A percentile compares a stretch with the other conserved stretches of the same genome.
phyloP scores from a whole-genome alignment of 2,888 invertebrate genomes.

The Schizotus pectinicornis region DNA sequence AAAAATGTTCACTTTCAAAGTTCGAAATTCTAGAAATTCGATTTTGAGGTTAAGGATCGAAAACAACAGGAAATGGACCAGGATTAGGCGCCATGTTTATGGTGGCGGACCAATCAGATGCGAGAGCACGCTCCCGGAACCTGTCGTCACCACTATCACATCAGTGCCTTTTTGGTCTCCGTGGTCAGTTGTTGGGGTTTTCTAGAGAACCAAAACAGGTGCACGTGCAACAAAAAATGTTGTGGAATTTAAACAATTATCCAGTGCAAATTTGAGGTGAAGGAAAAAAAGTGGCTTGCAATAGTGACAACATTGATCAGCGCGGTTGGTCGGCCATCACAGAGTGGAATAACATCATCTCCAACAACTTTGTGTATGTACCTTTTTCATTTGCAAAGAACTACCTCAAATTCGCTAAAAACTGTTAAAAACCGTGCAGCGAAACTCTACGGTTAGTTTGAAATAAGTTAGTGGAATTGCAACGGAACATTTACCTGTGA shows the following conservation, averaged over 20 bases:
- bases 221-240: no score
- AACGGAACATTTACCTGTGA: constrained; percentile 41
- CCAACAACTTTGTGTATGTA: constrained; percentile 55
- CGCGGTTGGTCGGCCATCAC: constrained; percentile 77
- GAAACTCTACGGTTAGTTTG: constrained; percentile 39
- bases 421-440: constrained; percentile 27
- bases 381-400: constrained; percentile 51
- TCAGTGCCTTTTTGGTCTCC: no score
- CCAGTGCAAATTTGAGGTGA: neutral
- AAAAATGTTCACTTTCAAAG: no score
- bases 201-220: no score
- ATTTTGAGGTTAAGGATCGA: neutral
- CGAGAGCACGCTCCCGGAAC: no score
- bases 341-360: constrained; percentile 70
- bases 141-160: no score
- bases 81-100: neutral
- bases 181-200: no score
- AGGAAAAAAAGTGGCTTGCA: neutral
- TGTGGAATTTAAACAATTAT: no score
- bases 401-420: constrained; percentile 47
- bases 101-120: no score
- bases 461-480: constrained; percentile 39
- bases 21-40: no score
- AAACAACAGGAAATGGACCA: neutral
- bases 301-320: constrained; percentile 58